phyloP scores from a whole-genome alignment of 2,113 vertebrate species.

The Procavia capensis region DNA sequence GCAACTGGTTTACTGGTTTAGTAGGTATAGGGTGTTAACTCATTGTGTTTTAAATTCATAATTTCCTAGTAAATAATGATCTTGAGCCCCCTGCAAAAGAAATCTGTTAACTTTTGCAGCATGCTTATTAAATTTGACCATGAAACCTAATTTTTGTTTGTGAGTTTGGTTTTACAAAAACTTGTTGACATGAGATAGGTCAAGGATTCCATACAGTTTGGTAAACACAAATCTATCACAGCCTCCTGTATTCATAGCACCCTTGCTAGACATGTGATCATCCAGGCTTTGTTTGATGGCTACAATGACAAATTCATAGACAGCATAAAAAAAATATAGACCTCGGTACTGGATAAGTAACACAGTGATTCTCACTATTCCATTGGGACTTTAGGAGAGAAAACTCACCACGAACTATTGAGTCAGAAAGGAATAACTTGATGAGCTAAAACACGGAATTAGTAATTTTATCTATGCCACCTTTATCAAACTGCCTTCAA shows the following conservation, averaged over 20 bases:
- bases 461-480: constrained; percentile 4
- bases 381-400: neutral
- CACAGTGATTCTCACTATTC: neutral
- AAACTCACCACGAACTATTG: constrained; percentile 12
- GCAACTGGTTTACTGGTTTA: no score
- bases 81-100: neutral
- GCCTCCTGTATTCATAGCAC: neutral
- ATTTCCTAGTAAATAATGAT: no score
- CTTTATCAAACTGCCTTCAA: constrained; percentile 27
- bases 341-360: neutral
- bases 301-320: constrained; percentile 56
- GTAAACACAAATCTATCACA: constrained; percentile 11
- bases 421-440: constrained; percentile 46
- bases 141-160: neutral
- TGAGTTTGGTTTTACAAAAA: constrained; percentile 16
- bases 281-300: constrained; percentile 27
- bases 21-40: no score
- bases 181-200: constrained; percentile 38
- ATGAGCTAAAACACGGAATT: constrained; percentile 28
- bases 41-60: no score
- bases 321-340: neutral
- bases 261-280: neutral
- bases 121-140: constrained; percentile 60
- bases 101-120: neutral
- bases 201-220: constrained; percentile 17